Base-by-base conservation (phyloP, 2,888 invertebrate species). In the Megamerina dolium region DNA sequence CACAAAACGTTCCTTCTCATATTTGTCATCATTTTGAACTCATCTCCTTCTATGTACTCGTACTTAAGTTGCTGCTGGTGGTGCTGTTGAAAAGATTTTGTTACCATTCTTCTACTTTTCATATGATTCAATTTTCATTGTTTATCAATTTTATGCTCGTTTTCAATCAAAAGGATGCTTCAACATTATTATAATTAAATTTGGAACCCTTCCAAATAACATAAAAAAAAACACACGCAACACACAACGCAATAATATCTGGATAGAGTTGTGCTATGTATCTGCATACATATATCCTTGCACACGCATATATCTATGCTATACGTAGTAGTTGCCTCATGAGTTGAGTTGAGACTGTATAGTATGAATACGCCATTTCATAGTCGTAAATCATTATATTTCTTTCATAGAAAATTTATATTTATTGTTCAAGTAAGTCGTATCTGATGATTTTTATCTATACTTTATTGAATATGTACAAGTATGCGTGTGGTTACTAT, bases 111-210 rank as follows among this genome's bases (percentile, higher is more conserved):
- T n/a, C n/a, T n/a, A n/a, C n/a, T n/a, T n/a, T n/a, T n/a, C n/a
- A 31, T 8, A 9, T 54, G 57, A 60, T 64, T 60, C 62, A 60
- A 61, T 63, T 66, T 66, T 59, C 60, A 64, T 65, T 66, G 63
- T 66, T 64, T 66, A 64, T 66, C 61, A 64, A 66, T 66, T 66
- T 64, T 60, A 58, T 57, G 66, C 62, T 56, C 56, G 60, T 63
- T 66, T 54, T 52, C 53, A 54, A 54, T 54, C 51, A 54, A 20
- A 33, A 19, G 5, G 14, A 14, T 21, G 19, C 16, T 30, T 21
- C 12, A 12, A 4, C 1, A 8, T 4, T 32, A 6, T 48, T 46
- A 58, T 64, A 66, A 66, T 66, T 66, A 66, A 64, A 61, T 65
- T 65, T 63, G 66, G 62, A 58, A 54, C 56, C 53, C 55, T 60